These are phyloP conservation scores for Leptestheria dahalacensis DNA, from an alignment of 1,140 invertebrate species.

Conservation along the genomic window DNA sequence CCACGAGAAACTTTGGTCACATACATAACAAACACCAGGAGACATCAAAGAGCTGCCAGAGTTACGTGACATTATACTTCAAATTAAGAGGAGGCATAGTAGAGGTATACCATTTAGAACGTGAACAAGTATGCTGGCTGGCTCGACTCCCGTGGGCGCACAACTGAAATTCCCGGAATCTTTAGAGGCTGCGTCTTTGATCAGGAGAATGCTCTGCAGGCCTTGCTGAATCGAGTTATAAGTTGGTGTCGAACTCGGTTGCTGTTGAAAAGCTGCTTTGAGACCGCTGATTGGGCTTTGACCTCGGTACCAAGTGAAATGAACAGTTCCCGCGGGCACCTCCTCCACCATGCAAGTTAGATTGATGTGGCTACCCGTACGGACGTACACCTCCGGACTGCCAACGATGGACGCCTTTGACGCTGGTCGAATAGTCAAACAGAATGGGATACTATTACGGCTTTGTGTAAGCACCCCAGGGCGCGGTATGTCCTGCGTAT, in stretches of 20 bases:
- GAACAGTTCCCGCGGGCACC: constrained; percentile 70
- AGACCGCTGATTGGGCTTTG: constrained; percentile 33
- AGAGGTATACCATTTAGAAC: constrained; percentile 47
- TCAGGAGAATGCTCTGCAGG: constrained; percentile 65
- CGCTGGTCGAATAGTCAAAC: constrained; percentile 42
- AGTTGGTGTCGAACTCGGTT: not conserved
- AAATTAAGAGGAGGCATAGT: too few species aligned
- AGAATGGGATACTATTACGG: too few species aligned
- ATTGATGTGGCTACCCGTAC: constrained; percentile 77
- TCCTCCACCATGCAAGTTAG: constrained; percentile 70
- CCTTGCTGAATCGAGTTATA: constrained; percentile 16
- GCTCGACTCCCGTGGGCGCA: constrained; percentile 50
- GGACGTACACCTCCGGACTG: constrained; percentile 69
- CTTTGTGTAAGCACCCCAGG: too few species aligned
- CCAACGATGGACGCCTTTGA: constrained; percentile 74
- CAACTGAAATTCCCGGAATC: constrained; percentile 84
- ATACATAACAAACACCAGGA: too few species aligned
- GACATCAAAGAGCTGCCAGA: too few species aligned
- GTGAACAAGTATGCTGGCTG: constrained; percentile 49
- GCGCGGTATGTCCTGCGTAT: too few species aligned
- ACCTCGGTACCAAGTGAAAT: constrained; percentile 83
- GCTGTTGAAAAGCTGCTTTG: too few species aligned
- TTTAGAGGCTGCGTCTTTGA: constrained; percentile 55
- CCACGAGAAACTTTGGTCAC: too few species aligned
- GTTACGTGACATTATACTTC: too few species aligned